A percentile compares a stretch with the other conserved stretches of the same genome.
These are phyloP conservation scores for Stramonita haemastoma DNA, from an alignment of 2,888 invertebrate species.

Conservation along the genomic window DNA sequence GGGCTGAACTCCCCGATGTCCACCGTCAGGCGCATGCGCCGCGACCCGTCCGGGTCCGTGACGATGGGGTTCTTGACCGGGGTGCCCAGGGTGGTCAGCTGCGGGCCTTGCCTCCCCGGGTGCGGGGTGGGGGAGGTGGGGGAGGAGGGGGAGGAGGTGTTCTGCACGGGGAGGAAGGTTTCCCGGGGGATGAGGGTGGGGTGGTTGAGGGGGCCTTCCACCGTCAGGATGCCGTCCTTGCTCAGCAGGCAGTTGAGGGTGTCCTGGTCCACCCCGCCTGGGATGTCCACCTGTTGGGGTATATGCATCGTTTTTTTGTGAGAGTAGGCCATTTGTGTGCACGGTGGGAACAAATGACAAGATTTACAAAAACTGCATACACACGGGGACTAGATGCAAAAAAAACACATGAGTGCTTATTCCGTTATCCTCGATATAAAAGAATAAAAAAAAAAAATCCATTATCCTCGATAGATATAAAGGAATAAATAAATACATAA, in stretches of 20 bases:
- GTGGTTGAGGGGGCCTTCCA: constrained; percentile 65
- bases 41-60: constrained; percentile 72
- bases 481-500: too few relatives aligned
- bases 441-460: too few relatives aligned
- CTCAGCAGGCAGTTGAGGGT: constrained; percentile 68
- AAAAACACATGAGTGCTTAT: too few relatives aligned
- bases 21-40: constrained; percentile 54
- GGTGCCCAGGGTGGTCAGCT: constrained; percentile 62
- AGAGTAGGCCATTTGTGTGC: too few relatives aligned
- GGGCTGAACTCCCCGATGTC: constrained; percentile 76
- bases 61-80: constrained; percentile 71
- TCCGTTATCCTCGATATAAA: too few relatives aligned
- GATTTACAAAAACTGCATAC: too few relatives aligned
- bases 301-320: too few relatives aligned
- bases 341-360: too few relatives aligned
- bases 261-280: constrained; percentile 69
- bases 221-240: constrained; percentile 72
- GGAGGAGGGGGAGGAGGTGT: constrained; percentile 1
- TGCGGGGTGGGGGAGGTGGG: constrained; percentile 46
- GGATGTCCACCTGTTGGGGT: constrained; percentile 65
- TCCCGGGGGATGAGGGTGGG: constrained; percentile 56
- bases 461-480: too few relatives aligned
- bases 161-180: constrained; percentile 66
- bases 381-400: too few relatives aligned
- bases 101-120: constrained; percentile 39